phyloP scores from a whole-genome alignment of 1,140 invertebrate species.

The Drosophila seguyi region DNA sequence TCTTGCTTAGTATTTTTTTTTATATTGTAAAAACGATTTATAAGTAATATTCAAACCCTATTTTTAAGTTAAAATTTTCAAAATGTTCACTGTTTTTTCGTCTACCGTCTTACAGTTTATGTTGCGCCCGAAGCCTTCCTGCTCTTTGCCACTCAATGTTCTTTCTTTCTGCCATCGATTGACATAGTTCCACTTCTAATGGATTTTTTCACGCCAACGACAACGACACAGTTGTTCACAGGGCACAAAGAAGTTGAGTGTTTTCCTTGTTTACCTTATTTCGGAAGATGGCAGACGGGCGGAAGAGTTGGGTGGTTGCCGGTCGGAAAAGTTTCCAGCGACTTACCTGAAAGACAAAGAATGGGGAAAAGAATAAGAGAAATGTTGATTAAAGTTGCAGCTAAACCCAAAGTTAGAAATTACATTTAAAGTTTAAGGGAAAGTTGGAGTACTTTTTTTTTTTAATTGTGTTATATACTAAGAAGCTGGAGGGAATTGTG shows the following conservation, averaged over 20 bases:
- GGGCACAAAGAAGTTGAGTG: constrained; percentile 51
- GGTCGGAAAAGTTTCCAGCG: constrained; percentile 48
- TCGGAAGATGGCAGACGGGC: constrained; percentile 28
- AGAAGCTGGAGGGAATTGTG: background rate
- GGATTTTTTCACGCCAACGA: constrained; percentile 79
- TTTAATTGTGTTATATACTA: background rate
- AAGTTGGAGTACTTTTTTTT: constrained; percentile 20
- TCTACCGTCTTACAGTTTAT: constrained; percentile 14
- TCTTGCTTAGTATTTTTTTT: too few species aligned
- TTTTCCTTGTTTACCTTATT: constrained; percentile 54
- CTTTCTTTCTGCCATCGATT: constrained; percentile 73
- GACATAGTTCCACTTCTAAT: constrained; percentile 80
- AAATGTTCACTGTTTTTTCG: constrained; percentile 7
- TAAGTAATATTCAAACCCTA: background rate
- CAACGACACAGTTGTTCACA: constrained; percentile 68
- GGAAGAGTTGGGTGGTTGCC: constrained; percentile 13
- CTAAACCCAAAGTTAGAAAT: constrained; percentile 55
- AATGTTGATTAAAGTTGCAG: constrained; percentile 52
- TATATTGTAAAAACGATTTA: too few species aligned
- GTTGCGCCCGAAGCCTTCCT: constrained; percentile 16
- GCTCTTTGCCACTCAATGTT: constrained; percentile 50
- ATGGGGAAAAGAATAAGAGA: constrained; percentile 31
- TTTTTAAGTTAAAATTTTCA: background rate
- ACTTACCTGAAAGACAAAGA: constrained; percentile 70
- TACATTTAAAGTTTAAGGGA: constrained; percentile 65